Evolutionary conservation across 2,113 vertebrate species (phyloP), one percentile per base, ranked within the genome.

Genomic region (Saccopteryx bilineata): DNA sequence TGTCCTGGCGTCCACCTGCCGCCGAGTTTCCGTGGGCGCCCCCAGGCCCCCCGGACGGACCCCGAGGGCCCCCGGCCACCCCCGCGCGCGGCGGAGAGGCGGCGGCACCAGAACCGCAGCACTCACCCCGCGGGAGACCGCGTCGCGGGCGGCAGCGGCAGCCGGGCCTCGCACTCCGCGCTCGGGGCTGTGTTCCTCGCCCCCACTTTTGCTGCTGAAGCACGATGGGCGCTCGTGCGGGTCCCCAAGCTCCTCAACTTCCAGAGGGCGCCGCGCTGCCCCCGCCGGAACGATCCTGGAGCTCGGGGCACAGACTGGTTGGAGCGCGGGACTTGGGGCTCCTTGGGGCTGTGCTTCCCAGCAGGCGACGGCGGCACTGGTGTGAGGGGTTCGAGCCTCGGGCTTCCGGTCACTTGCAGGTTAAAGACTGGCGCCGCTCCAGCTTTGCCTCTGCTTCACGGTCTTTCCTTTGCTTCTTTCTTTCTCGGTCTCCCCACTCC

Each of bases 91-190:
- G 86, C 33, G 2, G 79, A 81, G 90, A 75, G 63, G 46, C 66
- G 21, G 87, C 83, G 19, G 93, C 2, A 68, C 5, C 8, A 58
- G 91, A 31, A 4, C 91, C 60, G 5, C 19, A 68, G 93, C 96
- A 92, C 96, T 96, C 98, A 94, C 97, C 97, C 84, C 83, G 87
- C 24, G n/a, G 82, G 80, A 81, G 87, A 92, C 13, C 31, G 78
- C 82, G 33, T 87, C 0, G 54, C 52, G 7, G 56, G 86, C 5
- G 60, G 71, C 92, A 19, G 76, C n/a, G 69, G 95, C 87, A 72
- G 63, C 86, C 46, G 23, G 63, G 88, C 87, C 87, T 83, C 83
- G 39, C 90, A 68, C 93, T 90, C 56, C 3, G 90, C 24, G 4
- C 87, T 87, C 66, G 3, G 10, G 24, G 95, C 93, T 89, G 63